These are phyloP conservation scores for Dromaius novaehollandiae DNA, from an alignment of 2,113 vertebrate species.

Conservation along the genomic window DNA sequence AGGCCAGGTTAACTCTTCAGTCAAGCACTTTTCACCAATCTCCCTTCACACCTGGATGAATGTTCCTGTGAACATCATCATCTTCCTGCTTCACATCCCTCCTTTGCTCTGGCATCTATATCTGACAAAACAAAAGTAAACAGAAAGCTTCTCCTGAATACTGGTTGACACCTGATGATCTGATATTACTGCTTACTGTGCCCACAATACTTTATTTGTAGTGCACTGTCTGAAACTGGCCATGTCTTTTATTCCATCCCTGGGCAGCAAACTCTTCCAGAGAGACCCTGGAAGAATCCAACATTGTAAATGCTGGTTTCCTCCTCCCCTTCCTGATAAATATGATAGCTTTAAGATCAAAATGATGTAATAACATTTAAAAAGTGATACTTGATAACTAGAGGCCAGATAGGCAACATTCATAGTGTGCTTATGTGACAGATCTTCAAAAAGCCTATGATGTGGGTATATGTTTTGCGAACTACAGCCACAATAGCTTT, in stretches of 20 bases:
- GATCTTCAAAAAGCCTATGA: not conserved
- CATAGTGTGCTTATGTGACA: not conserved
- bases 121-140: not conserved
- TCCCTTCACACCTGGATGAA: not conserved
- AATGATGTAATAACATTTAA: not conserved
- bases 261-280: not conserved
- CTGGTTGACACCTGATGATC: not conserved
- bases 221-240: accelerated
- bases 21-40: not conserved
- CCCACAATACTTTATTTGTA: not conserved
- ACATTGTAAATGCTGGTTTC: not conserved
- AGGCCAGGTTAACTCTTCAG: not conserved
- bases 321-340: not conserved
- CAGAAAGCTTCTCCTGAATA: not conserved
- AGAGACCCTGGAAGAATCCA: not conserved
- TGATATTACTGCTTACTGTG: not conserved
- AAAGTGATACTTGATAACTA: not conserved
- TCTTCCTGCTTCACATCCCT: not conserved
- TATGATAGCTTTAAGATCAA: not conserved
- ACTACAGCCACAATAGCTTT: accelerated
- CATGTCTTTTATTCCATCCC: not conserved
- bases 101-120: not conserved
- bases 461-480: accelerated
- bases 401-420: not conserved
- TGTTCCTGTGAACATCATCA: not conserved